A percentile compares a stretch with the other conserved stretches of the same genome.
Conservation (phyloP, 2,113 vertebrate genomes). For the Bubo blakistoni region DNA sequence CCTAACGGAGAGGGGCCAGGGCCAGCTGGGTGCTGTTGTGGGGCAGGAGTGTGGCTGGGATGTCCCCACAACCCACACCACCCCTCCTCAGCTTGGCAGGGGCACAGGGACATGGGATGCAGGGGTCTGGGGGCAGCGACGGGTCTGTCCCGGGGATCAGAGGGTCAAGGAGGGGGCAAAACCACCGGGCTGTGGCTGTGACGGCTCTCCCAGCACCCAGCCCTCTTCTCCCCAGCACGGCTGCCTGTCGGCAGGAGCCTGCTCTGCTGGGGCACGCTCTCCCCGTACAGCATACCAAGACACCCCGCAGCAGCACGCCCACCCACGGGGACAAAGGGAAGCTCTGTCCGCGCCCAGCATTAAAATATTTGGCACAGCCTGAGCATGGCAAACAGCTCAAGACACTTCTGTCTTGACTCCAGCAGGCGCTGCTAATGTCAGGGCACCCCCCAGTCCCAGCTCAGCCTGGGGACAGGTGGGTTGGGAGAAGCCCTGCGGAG, state of each 20-base stretch:
- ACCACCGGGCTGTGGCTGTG: not conserved
- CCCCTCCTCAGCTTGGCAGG: accelerated
- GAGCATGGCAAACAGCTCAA: not conserved
- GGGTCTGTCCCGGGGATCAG: accelerated
- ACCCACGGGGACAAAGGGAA: not conserved
- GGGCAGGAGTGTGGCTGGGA: not conserved
- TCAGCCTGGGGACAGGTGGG: not conserved
- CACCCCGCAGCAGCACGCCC: not conserved
- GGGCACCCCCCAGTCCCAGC: not conserved
- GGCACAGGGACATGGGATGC: accelerated
- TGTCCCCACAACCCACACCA: accelerated
- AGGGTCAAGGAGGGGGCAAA: not conserved
- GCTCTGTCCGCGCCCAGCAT: not conserved
- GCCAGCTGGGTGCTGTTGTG: not conserved
- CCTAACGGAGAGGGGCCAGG: accelerated
- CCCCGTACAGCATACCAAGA: not conserved
- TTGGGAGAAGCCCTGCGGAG: not conserved
- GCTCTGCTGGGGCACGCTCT: not conserved
- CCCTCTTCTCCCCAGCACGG: not conserved
- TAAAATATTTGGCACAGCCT: not conserved
- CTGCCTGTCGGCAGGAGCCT: not conserved
- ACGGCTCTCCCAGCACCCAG: not conserved
- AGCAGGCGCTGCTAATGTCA: not conserved
- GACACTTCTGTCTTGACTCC: not conserved
- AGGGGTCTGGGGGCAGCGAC: accelerated